phyloP scores from a whole-genome alignment of 2,888 invertebrate genomes.

The Agriopis leucophaearia region DNA sequence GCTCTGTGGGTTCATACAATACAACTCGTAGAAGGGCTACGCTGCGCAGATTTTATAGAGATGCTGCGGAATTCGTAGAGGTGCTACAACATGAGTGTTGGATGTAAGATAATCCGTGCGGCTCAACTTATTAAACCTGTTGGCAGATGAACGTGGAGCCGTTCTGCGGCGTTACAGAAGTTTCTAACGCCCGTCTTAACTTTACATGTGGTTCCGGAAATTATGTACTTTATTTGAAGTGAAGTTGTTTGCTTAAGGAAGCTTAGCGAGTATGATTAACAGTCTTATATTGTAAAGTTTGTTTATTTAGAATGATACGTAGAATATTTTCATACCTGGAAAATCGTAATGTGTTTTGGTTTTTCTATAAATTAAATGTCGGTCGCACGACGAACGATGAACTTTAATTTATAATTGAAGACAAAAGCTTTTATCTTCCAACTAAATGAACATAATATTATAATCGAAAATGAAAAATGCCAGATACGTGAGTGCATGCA shows the following conservation, averaged over 20 bases:
- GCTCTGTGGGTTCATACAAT: too few species aligned
- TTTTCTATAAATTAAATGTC: background rate
- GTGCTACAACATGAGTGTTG: background rate
- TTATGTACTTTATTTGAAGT: conserved; percentile 11
- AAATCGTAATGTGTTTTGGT: background rate
- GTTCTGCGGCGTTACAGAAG: conserved; percentile 4
- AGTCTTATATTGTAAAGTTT: background rate
- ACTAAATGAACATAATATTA: conserved; percentile 8
- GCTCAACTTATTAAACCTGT: conserved; percentile 6
- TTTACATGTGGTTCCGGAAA: conserved; percentile 11
- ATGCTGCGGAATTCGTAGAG: background rate
- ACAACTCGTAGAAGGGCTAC: conserved; percentile 15
- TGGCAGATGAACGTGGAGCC: conserved; percentile 2
- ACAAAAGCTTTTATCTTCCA: conserved; percentile 6
- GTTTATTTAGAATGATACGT: background rate
- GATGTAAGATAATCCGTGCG: conserved; percentile 2
- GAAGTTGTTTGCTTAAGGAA: conserved; percentile 1
- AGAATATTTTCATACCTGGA: background rate
- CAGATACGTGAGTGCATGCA: background rate
- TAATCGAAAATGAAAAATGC: conserved; percentile 12
- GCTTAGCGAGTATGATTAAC: conserved; percentile 2
- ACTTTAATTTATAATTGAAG: conserved; percentile 1
- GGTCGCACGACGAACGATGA: background rate
- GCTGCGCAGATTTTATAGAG: background rate
- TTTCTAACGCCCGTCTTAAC: conserved; percentile 10